These are phyloP conservation scores for Corvus hawaiiensis DNA, from an alignment of 2,113 vertebrate genomes.

Conservation along the genomic window DNA sequence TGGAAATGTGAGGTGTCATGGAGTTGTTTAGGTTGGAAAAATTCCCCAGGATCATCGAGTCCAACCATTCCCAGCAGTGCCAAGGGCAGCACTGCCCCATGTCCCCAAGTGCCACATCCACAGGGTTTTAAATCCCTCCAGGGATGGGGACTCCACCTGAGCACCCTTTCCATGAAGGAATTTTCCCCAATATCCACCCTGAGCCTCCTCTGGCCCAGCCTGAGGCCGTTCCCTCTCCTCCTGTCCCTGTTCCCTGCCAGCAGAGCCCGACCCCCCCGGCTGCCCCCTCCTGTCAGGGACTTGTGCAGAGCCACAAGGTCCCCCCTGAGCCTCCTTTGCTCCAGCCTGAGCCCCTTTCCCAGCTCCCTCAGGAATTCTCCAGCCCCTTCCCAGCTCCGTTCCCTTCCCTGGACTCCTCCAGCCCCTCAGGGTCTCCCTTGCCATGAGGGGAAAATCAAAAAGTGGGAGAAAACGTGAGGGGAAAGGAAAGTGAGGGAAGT, in stretches of 20 bases:
- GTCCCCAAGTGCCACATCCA: neutral
- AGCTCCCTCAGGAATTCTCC: too few relatives aligned
- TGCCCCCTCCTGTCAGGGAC: neutral
- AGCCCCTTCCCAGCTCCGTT: too few relatives aligned
- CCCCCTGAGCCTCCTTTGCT: too few relatives aligned
- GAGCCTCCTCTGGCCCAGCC: too few relatives aligned
- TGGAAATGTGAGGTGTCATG: rapidly evolving
- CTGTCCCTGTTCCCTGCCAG: neutral
- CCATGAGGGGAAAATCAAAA: too few relatives aligned
- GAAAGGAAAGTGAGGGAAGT: too few relatives aligned
- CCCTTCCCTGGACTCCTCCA: too few relatives aligned
- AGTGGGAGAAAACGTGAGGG: too few relatives aligned
- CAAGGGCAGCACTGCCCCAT: neutral
- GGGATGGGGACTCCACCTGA: neutral
- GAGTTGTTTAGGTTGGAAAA: neutral
- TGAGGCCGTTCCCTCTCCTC: neutral
- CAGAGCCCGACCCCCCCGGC: neutral
- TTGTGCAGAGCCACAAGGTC: too few relatives aligned
- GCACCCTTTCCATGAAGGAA: neutral
- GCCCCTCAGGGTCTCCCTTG: too few relatives aligned
- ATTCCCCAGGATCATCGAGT: rapidly evolving
- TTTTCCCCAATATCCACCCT: neutral
- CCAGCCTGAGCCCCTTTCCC: too few relatives aligned
- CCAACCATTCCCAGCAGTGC: neutral
- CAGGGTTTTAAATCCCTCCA: neutral